A percentile compares a stretch with the other conserved stretches of the same genome.
Conservation (phyloP, 2,113 vertebrate species). For the Jacana jacana region DNA sequence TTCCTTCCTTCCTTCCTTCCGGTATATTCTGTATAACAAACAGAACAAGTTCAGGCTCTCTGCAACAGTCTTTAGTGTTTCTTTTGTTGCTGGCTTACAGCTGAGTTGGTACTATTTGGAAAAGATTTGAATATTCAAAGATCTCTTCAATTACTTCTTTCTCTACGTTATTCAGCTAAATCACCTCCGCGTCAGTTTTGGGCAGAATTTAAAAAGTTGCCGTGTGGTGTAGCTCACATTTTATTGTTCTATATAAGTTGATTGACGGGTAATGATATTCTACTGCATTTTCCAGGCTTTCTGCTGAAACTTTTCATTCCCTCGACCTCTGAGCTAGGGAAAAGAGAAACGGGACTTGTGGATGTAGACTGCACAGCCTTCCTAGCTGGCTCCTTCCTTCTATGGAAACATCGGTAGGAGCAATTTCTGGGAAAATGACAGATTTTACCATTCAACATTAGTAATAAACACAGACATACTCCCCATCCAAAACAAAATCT, state of each 20-base stretch:
- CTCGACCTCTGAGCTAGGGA: neutral
- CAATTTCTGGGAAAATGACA: neutral
- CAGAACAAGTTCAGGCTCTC: neutral
- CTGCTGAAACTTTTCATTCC: neutral
- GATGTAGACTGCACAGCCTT: neutral
- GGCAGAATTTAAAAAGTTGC: neutral
- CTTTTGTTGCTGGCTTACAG: neutral
- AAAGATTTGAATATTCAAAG: neutral
- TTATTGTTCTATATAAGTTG: neutral
- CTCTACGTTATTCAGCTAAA: neutral
- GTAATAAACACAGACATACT: neutral
- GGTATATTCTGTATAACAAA: neutral
- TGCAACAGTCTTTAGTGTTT: neutral
- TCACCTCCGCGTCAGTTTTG: neutral
- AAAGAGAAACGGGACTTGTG: neutral
- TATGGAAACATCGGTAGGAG: neutral
- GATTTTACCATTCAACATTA: neutral
- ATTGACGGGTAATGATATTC: conserved; percentile 32
- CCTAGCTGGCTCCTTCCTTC: neutral
- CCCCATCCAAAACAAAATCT: neutral
- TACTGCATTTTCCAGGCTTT: neutral
- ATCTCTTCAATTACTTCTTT: neutral
- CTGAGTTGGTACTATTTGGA: neutral
- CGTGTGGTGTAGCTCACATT: neutral
- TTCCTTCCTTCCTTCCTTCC: neutral